Conservation (phyloP, 2,113 vertebrate species). For the Cololabis saira region DNA sequence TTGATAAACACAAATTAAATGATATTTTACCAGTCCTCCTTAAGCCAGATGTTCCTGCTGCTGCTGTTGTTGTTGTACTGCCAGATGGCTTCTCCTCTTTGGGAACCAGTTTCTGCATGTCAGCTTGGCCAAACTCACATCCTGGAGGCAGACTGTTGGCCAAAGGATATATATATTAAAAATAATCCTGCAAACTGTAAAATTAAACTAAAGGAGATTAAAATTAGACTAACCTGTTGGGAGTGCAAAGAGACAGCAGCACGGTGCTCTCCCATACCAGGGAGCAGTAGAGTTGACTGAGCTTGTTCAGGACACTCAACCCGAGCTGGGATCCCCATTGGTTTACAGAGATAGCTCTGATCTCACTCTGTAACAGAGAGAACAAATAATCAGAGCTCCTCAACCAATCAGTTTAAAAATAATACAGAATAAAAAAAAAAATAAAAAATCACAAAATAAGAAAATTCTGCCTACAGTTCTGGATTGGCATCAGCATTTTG, state of each 20-base stretch:
- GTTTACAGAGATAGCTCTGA: constrained; percentile 94
- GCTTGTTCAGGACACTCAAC: constrained; percentile 91
- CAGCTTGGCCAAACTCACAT: constrained; percentile 94
- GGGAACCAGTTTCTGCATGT: constrained; percentile 95
- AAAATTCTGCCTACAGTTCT: too few relatives aligned
- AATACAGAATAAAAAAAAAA: too few relatives aligned
- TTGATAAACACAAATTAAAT: constrained; percentile 1
- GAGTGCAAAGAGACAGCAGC: constrained; percentile 93
- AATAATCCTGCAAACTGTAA: neutral
- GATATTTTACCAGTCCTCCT: constrained; percentile 85
- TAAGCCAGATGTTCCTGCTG: constrained; percentile 75
- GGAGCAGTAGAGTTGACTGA: constrained; percentile 96
- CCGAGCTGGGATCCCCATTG: constrained; percentile 96
- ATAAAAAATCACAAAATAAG: too few relatives aligned
- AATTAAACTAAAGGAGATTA: neutral
- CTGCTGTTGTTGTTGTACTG: constrained; percentile 56
- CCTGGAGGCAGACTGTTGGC: constrained; percentile 87
- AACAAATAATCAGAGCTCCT: constrained; percentile 13
- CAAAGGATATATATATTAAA: neutral
- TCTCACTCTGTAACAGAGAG: constrained; percentile 86
- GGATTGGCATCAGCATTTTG: neutral
- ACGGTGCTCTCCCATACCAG: constrained; percentile 97
- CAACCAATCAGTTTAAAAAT: neutral
- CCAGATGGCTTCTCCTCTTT: constrained; percentile 89
- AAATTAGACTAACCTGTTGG: constrained; percentile 86